Evolutionary conservation across 2,797 vertebrate genomes (phyloP).

Genomic region (Crenichthys baileyi): DNA sequence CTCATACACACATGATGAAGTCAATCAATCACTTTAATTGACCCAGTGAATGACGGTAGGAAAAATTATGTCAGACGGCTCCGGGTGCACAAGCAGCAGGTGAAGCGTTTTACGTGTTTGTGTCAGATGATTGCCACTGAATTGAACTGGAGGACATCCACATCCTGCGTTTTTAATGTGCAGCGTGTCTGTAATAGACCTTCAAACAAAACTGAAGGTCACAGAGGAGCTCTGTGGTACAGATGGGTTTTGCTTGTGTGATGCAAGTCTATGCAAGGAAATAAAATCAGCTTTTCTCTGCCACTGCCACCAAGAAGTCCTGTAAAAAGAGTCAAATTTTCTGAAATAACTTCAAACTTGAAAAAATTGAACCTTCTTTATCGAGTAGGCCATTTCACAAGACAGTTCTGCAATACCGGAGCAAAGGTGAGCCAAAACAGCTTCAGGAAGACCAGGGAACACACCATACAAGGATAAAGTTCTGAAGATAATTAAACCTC

Average conservation of each 20-base stretch:
- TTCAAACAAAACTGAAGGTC: neutral
- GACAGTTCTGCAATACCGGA: neutral
- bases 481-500: neutral
- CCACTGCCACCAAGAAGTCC: neutral
- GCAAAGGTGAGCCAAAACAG: neutral
- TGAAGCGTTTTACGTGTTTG: neutral
- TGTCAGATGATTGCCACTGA: slow-evolving; percentile 6
- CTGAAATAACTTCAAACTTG: neutral
- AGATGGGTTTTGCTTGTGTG: slow-evolving; percentile 1
- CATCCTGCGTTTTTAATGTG: neutral
- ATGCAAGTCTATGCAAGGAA: slow-evolving; percentile 1
- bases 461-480: neutral
- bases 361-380: neutral
- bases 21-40: slow-evolving; percentile 50
- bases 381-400: neutral
- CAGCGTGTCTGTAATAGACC: neutral
- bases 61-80: slow-evolving; percentile 29
- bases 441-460: neutral
- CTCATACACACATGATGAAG: neutral
- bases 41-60: slow-evolving; percentile 27
- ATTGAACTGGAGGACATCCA: slow-evolving; percentile 30
- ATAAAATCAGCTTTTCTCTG: neutral
- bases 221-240: neutral
- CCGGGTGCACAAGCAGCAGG: slow-evolving; percentile 14
- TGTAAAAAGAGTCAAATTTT: neutral